Conservation (phyloP, 1,140 invertebrate genomes). For the Rhyzopertha dominica region DNA sequence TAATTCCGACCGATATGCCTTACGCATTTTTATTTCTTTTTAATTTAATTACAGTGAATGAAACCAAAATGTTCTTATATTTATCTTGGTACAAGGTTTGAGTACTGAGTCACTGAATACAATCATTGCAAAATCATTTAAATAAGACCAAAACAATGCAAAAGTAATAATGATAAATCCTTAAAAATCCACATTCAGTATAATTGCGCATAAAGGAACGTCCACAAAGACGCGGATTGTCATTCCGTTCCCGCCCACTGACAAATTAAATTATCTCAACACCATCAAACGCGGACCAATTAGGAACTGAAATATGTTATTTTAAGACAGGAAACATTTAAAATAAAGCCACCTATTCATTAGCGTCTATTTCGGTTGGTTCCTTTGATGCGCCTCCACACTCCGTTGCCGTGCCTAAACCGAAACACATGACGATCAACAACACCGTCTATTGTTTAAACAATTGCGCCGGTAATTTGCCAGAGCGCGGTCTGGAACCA, state of each 20-base stretch:
- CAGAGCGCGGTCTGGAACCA: slow-evolving; percentile 12
- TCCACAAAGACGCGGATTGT: no score
- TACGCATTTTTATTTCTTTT: no score
- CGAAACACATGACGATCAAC: slow-evolving; percentile 18
- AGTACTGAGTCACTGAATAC: no score
- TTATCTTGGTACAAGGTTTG: no score
- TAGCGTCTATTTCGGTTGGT: slow-evolving; percentile 15
- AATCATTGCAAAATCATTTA: no score
- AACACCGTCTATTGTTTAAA: slow-evolving; percentile 21
- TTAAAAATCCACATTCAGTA: no score
- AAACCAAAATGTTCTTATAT: no score
- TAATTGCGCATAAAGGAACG: no score
- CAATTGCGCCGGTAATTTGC: slow-evolving; percentile 20
- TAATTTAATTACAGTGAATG: no score
- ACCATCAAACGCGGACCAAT: slow-evolving; percentile 14
- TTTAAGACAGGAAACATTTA: slow-evolving; percentile 20
- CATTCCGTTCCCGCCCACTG: slow-evolving; percentile 5
- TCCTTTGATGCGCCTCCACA: slow-evolving; percentile 18
- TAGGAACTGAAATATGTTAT: slow-evolving; percentile 15
- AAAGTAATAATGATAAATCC: no score
- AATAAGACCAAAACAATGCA: no score
- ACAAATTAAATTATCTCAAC: slow-evolving; percentile 15
- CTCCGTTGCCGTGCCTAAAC: slow-evolving; percentile 19
- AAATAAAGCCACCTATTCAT: slow-evolving; percentile 22
- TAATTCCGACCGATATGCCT: no score